These are phyloP conservation scores for Cygnus olor DNA, from an alignment of 2,797 vertebrate species.

Conservation along the genomic window DNA sequence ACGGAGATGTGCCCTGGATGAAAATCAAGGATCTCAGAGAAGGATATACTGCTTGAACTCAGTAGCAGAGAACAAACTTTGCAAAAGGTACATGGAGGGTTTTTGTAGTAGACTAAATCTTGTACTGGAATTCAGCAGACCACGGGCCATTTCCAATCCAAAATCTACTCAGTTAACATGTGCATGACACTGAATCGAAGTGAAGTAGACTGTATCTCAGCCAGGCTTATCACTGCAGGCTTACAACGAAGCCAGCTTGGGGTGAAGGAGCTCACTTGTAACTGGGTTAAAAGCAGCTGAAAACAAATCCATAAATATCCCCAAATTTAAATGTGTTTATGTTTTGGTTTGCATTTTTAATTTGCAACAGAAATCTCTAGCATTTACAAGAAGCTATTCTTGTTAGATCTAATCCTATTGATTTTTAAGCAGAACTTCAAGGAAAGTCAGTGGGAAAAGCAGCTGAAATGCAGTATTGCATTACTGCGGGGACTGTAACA, in stretches of 20 bases:
- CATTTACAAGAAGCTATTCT: neutral
- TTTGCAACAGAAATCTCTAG: neutral
- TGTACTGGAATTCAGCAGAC: neutral
- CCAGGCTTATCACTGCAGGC: fast-evolving
- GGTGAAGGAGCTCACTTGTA: neutral
- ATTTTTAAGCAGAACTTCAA: neutral
- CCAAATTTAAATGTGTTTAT: neutral
- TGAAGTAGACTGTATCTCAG: neutral
- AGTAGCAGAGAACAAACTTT: neutral
- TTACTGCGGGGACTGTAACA: neutral
- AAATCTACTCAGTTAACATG: neutral
- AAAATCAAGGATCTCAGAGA: neutral
- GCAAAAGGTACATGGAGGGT: neutral
- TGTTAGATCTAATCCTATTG: neutral
- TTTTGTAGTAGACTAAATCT: neutral
- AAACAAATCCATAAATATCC: neutral
- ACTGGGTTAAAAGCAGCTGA: neutral
- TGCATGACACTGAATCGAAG: neutral
- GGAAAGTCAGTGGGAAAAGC: neutral
- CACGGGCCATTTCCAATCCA: neutral
- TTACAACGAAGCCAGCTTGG: neutral
- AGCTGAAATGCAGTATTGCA: neutral
- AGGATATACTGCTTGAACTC: neutral
- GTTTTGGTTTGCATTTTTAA: neutral
- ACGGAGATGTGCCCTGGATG: neutral